Conservation (phyloP, 2,113 vertebrate genomes). For the Chrysemys picta region DNA sequence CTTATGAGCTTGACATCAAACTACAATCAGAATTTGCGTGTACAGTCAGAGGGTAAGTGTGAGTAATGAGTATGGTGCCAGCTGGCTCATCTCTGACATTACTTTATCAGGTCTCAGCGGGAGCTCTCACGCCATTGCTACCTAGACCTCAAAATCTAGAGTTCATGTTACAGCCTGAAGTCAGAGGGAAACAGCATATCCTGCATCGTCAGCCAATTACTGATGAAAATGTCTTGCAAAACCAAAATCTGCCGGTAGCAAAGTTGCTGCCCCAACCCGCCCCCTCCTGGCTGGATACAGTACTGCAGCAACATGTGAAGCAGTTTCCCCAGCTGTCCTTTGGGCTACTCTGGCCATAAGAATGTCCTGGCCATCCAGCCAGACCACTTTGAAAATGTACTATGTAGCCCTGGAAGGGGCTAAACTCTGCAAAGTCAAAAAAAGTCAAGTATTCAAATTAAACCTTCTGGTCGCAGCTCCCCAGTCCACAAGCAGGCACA, state of each 20-base stretch:
- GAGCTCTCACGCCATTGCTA: background rate
- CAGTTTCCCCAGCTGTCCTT: background rate
- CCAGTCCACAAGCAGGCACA: background rate
- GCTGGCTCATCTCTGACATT: background rate
- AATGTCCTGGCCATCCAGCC: background rate
- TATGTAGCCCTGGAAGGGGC: no score
- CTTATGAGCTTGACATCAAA: fast-evolving
- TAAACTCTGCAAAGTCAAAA: no score
- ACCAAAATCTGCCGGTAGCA: background rate
- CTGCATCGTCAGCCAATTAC: fast-evolving
- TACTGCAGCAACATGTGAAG: background rate
- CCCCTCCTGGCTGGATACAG: background rate
- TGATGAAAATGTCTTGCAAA: background rate
- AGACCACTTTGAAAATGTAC: background rate
- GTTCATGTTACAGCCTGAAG: no score
- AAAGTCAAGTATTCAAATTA: background rate
- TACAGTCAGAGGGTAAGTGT: background rate
- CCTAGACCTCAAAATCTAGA: background rate
- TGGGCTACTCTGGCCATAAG: background rate
- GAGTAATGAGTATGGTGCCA: background rate
- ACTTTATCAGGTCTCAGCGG: background rate
- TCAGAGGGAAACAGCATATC: fast-evolving
- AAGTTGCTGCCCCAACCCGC: background rate
- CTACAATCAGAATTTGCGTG: no score
- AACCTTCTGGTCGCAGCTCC: background rate